Evolutionary conservation across 2,797 vertebrate genomes (phyloP).

Genomic region (Craterocephalus amniculus): DNA sequence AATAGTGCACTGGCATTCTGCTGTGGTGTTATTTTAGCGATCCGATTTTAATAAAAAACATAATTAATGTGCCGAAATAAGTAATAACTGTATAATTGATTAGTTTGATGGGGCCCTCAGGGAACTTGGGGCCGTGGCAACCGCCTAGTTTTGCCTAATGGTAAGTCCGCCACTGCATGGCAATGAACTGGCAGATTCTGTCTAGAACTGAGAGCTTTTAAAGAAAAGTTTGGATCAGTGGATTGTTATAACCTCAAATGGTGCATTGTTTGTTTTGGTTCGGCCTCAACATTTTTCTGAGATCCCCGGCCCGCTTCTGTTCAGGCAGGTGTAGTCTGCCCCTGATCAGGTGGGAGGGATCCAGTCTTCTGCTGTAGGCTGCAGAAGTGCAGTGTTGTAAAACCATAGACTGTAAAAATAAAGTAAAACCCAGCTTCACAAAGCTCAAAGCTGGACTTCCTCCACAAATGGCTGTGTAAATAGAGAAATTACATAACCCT

Average conservation of each 20-base stretch:
- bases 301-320: not conserved
- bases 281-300: not conserved
- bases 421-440: conserved; percentile 8
- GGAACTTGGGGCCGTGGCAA: no score
- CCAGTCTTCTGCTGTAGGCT: conserved; percentile 13
- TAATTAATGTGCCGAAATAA: no score
- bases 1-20: no score
- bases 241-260: not conserved
- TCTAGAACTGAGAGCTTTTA: not conserved
- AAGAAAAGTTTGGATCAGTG: no score
- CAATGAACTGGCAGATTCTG: not conserved
- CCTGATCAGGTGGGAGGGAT: not conserved
- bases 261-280: not conserved
- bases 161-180: no score
- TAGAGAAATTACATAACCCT: conserved; percentile 6
- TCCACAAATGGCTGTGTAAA: conserved; percentile 23
- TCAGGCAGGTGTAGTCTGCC: not conserved
- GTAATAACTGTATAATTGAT: no score
- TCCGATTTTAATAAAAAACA: no score
- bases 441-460: conserved; percentile 12
- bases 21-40: no score
- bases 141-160: no score
- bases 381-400: conserved; percentile 10
- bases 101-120: no score
- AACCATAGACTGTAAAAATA: no score